Evolutionary conservation across 2,888 invertebrate species (phyloP).

Genomic region (Dendrolimus pini): DNA sequence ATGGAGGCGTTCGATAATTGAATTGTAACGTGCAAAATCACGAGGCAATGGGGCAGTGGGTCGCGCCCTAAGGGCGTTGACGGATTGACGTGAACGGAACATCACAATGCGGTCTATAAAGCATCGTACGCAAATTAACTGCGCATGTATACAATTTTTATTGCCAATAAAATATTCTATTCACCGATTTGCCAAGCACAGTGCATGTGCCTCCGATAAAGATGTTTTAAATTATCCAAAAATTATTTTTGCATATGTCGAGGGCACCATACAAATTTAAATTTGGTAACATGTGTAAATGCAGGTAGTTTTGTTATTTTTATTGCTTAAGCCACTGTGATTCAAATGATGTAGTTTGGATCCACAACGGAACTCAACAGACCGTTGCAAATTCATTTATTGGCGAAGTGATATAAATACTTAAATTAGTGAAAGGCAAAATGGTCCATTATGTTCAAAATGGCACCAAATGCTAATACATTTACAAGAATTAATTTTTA

Average conservation of each 20-base stretch:
- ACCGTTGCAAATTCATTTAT: constrained; percentile 58
- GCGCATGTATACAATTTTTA: constrained; percentile 62
- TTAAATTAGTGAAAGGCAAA: constrained; percentile 39
- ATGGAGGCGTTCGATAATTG: constrained; percentile 51
- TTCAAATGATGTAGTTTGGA: constrained; percentile 50
- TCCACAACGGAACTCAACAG: constrained; percentile 52
- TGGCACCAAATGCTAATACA: constrained; percentile 30
- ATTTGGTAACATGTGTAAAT: constrained; percentile 60
- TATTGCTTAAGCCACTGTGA: constrained; percentile 42
- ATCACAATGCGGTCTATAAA: constrained; percentile 51
- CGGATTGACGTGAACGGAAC: constrained; percentile 44
- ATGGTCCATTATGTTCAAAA: constrained; percentile 28
- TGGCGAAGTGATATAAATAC: constrained; percentile 47
- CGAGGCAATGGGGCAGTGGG: constrained; percentile 59
- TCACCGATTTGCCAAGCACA: constrained; percentile 58
- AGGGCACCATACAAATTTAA: constrained; percentile 42
- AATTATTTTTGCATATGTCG: constrained; percentile 74
- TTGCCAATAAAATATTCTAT: constrained; percentile 63
- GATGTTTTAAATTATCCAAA: constrained; percentile 63
- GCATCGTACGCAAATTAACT: constrained; percentile 71
- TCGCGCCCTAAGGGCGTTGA: constrained; percentile 58
- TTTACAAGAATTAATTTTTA: constrained; percentile 2
- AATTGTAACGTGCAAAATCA: constrained; percentile 54
- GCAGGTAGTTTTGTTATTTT: constrained; percentile 49
- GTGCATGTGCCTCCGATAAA: constrained; percentile 58